A percentile compares a stretch with the other conserved stretches of the same genome.
These are phyloP conservation scores for Colletes collaris DNA, from an alignment of 2,888 invertebrate genomes.

Conservation along the genomic window DNA sequence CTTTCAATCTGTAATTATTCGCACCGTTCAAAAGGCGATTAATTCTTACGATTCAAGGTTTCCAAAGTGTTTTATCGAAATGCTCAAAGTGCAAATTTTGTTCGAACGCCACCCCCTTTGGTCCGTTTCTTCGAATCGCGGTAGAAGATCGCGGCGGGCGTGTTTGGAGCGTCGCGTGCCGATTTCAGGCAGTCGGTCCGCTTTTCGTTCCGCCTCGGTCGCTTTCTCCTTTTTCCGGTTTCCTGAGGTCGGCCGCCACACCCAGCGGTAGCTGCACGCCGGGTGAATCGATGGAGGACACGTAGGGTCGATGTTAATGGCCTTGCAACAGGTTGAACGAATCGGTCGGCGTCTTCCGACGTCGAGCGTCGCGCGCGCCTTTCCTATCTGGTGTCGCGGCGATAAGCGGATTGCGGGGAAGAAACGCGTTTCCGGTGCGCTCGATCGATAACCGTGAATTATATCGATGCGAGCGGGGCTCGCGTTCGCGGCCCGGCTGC, in stretches of 20 bases:
- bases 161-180: constrained; percentile 38
- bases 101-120: background rate
- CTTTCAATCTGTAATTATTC: too few relatives aligned
- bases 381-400: constrained; percentile 60
- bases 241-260: constrained; percentile 67
- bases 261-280: constrained; percentile 61
- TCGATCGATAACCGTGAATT: constrained; percentile 64
- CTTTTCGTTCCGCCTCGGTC: constrained; percentile 43
- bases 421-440: constrained; percentile 42
- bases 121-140: background rate
- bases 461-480: constrained; percentile 54
- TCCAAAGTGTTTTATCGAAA: too few relatives aligned
- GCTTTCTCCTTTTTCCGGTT: constrained; percentile 63
- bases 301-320: constrained; percentile 73
- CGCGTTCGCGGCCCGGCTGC: constrained; percentile 25
- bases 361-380: constrained; percentile 42
- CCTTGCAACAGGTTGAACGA: constrained; percentile 74
- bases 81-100: too few relatives aligned
- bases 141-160: background rate
- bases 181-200: constrained; percentile 38
- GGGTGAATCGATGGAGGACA: constrained; percentile 69
- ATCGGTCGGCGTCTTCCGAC: constrained; percentile 66
- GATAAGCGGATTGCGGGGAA: constrained; percentile 65
- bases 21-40: too few relatives aligned
- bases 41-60: too few relatives aligned